Base-by-base conservation (phyloP, 2,113 vertebrate species). In the Eidolon helvum region DNA sequence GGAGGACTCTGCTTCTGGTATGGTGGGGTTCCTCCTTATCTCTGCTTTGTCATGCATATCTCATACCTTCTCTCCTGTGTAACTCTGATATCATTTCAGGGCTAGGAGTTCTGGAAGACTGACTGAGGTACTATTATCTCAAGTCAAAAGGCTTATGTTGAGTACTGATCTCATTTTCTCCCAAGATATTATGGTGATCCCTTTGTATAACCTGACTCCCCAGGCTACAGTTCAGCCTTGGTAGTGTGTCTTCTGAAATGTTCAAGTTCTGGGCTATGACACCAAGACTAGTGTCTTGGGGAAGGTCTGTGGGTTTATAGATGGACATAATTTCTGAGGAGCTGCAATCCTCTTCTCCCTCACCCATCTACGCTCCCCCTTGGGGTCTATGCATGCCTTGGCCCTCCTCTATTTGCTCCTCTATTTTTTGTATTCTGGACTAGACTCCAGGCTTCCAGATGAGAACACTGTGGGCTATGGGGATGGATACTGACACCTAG, bases 1-100 rank as follows among this genome's bases (percentile, higher is more conserved):
- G 63, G 63, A 69, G 75, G 30, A 22, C 9, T 1, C 28, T 61
- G 50, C 9, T 38, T 35, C 48, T 80, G 77, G 35, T 28, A 14
- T 5, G 53, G 68, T 4, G 38, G 30, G 28, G 21, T 35, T 45
- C 1, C 33, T 43, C 50, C 48, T 57, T 10, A 19, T 12, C 30
- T 33, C 43, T 26, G 18, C 22, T 26, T 2, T 16, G 40, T 45
- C 40, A 10, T 14, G 38, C 69, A 71, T 26, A 7, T 45, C 11
- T 72, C 69, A 43, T 28, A 8, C 24, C n/a, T 40, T 15, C 3
- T 16, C 26, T 66, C 21, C 26, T n/a, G 0, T 3, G 1, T 40
- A 40, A 53, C 19, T 18, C 48, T 40, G 11, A 33, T 11, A 5
- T 10, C 55, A 21, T 40, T 40, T 74, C 53, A 18, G 30, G 48